Conservation (phyloP, 2,888 invertebrate genomes). For the Carpatolechia fugitivella region DNA sequence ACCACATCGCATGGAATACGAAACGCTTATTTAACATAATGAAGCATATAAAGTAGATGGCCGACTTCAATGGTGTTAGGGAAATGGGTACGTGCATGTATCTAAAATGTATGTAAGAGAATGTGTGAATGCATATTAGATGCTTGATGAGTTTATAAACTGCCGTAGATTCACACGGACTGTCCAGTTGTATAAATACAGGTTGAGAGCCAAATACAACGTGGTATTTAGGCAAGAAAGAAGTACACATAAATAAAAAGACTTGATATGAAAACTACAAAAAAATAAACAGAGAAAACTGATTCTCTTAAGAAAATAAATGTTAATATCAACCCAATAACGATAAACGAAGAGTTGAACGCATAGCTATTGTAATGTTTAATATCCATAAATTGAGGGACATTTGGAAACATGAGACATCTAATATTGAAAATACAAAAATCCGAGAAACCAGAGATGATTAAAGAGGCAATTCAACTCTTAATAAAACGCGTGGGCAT, state of each 20-base stretch:
- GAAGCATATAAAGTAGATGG: constrained; percentile 13
- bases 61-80: constrained; percentile 14
- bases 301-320: neutral
- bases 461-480: neutral
- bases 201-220: constrained; percentile 22
- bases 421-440: neutral
- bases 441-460: neutral
- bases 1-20: constrained; percentile 10
- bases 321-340: neutral
- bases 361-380: neutral
- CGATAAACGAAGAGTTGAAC: neutral
- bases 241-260: no score
- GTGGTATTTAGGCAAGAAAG: no score
- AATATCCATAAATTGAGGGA: neutral
- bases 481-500: neutral
- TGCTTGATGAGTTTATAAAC: constrained; percentile 27
- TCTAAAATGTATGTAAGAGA: constrained; percentile 14
- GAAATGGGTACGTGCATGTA: constrained; percentile 1
- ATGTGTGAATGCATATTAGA: constrained; percentile 22
- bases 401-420: neutral
- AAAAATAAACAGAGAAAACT: no score
- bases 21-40: constrained; percentile 10
- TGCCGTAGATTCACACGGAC: constrained; percentile 27
- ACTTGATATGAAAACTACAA: no score
- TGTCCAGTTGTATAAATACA: constrained; percentile 33